Base-by-base conservation (phyloP, 2,888 invertebrate genomes). In the Sesia bembeciformis region DNA sequence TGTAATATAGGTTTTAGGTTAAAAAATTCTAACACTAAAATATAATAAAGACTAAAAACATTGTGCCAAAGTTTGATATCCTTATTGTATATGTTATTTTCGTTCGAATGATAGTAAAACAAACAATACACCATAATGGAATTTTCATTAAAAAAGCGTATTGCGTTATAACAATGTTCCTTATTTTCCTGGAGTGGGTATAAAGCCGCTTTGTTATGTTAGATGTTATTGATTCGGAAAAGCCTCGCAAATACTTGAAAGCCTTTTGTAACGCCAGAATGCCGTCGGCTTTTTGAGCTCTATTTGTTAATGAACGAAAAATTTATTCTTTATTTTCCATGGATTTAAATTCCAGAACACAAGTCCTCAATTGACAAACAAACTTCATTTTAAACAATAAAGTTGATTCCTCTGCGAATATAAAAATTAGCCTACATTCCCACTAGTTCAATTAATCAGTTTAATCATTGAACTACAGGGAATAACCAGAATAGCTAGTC, bases 151-250 rank as follows among this genome's bases (percentile, higher is more conserved):
- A 46, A 46, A 46, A 46, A 46, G 8, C 46, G 8, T 46, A 56
- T 62, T 58, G 57, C 59, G 56, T 63, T 65, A 66, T 67, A 68
- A 67, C 64, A 65, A 69, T 68, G 71, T 69, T 69, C 58, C 62
- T 63, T 62, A 64, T 70, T 67, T 69, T 65, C 66, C 72, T 68
- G 65, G 60, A 57, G 68, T 67, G 65, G 63, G 46, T 46, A 7
- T 42, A 66, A 67, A 65, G 61, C 61, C 57, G 62, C 65, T 70
- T 74, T 72, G 71, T 68, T 65, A 58, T 60, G 58, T 64, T 62
- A 65, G 62, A 59, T 58, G 56, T 63, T 72, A 77, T 74, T 70
- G 76, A 71, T 74, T 72, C 60, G 57, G 56, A 43, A 65, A 67
- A 68, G 61, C 68, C 61, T 65, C 55, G 55, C 62, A 64, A 67